Conservation (phyloP, 2,113 vertebrate genomes). For the Saguinus midas region DNA sequence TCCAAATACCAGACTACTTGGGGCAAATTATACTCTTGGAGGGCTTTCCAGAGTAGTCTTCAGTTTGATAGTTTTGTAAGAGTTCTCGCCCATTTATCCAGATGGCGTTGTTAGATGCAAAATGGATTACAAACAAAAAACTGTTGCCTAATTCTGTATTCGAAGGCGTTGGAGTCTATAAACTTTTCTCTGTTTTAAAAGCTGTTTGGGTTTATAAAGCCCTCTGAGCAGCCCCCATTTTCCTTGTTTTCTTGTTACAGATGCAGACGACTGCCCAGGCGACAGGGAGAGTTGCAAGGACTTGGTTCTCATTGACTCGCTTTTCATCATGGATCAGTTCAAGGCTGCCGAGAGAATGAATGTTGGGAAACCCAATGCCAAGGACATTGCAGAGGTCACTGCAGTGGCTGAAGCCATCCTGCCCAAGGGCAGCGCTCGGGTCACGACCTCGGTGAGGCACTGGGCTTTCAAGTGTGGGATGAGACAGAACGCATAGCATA, state of each 20-base stretch:
- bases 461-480: rapidly evolving
- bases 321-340: constrained; percentile 89
- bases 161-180: neutral
- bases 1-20: neutral
- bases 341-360: constrained; percentile 83
- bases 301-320: constrained; percentile 86
- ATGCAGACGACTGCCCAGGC: constrained; percentile 67
- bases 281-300: constrained; percentile 79
- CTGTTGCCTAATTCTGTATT: neutral
- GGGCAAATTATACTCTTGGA: neutral
- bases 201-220: neutral
- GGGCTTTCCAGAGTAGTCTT: neutral
- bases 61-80: rapidly evolving
- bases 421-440: constrained; percentile 88
- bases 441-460: constrained; percentile 82
- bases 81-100: neutral
- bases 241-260: constrained; percentile 64
- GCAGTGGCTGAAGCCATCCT: constrained; percentile 88
- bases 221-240: too few species aligned
- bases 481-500: neutral
- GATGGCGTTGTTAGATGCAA: neutral
- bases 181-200: too few species aligned
- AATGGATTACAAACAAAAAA: neutral
- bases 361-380: constrained; percentile 81
- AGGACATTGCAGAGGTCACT: constrained; percentile 89